phyloP scores from a whole-genome alignment of 2,113 vertebrate genomes.

The Bathybates hornii region DNA sequence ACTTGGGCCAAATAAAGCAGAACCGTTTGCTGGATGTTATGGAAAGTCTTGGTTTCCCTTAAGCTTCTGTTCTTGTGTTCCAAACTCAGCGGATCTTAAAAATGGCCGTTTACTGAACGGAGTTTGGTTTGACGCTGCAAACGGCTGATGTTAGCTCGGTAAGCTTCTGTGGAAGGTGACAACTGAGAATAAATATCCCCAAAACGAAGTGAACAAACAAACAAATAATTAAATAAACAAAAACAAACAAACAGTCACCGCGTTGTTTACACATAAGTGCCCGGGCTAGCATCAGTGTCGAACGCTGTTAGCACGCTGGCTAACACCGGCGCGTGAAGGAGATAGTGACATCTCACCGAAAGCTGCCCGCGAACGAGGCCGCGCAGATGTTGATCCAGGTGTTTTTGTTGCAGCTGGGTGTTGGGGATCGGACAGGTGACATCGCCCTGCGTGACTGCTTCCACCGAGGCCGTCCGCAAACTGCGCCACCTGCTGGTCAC shows the following conservation, averaged over 20 bases:
- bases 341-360: background rate
- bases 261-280: background rate
- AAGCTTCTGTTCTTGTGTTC: background rate
- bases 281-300: background rate
- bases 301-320: background rate
- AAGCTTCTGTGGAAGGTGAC: background rate
- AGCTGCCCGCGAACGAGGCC: background rate
- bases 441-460: constrained; percentile 1
- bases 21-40: background rate
- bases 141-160: background rate
- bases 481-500: background rate
- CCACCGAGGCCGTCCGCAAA: background rate
- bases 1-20: background rate
- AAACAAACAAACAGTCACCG: background rate
- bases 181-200: background rate
- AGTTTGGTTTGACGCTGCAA: background rate
- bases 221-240: background rate
- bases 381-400: background rate
- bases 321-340: background rate
- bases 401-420: background rate
- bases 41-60: background rate
- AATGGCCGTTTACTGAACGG: background rate
- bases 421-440: background rate
- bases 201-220: background rate
- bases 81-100: background rate